Conservation (phyloP, 2,888 invertebrate species). For the Dicycla oo region DNA sequence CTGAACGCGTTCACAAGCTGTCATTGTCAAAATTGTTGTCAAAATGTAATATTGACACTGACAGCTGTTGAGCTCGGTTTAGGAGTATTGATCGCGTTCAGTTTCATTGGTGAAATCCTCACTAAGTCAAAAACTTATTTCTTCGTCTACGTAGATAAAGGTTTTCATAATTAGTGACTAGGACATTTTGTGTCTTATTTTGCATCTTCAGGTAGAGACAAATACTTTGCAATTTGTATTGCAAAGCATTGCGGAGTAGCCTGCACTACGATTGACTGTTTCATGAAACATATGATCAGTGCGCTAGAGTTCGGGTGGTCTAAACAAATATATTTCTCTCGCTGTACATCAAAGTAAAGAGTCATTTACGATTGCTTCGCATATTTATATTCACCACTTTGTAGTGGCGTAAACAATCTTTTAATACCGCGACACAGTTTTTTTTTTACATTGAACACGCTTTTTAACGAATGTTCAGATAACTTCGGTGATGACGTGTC, state of each 20-base stretch:
- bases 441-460: conserved; percentile 12
- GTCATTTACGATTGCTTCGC: conserved; percentile 15
- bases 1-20: too few relatives aligned
- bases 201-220: not conserved
- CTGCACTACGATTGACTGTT: not conserved
- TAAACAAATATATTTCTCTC: conserved; percentile 35
- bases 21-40: too few relatives aligned
- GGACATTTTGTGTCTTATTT: not conserved
- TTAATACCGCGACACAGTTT: conserved; percentile 44
- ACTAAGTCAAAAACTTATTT: too few relatives aligned
- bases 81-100: too few relatives aligned
- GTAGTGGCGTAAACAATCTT: conserved; percentile 28
- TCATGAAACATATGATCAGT: not conserved
- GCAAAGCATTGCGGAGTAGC: too few relatives aligned
- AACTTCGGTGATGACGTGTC: conserved; percentile 19
- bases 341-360: conserved; percentile 33
- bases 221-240: not conserved
- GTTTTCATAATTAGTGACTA: not conserved
- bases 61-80: too few relatives aligned
- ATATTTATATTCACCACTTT: conserved; percentile 18
- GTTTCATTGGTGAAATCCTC: too few relatives aligned
- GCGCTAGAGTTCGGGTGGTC: conserved; percentile 21
- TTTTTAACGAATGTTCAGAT: conserved; percentile 27
- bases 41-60: too few relatives aligned
- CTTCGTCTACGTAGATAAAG: too few relatives aligned